phyloP scores from a whole-genome alignment of 2,888 invertebrate genomes.

The Eristalis tenax region DNA sequence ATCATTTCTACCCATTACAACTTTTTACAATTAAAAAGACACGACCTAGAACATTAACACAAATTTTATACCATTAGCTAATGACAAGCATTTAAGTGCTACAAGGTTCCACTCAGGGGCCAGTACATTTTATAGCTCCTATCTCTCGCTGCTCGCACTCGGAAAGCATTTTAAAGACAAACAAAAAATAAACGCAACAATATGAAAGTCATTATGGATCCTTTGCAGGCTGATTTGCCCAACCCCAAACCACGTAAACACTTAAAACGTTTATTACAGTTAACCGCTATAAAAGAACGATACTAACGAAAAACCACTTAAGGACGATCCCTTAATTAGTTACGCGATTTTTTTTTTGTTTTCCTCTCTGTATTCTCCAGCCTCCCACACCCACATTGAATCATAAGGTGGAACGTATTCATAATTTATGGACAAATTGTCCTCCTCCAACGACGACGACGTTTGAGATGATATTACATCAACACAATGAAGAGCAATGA shows the following conservation, averaged over 20 bases:
- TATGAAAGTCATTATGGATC: background rate
- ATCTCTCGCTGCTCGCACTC: background rate
- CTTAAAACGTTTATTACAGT: background rate
- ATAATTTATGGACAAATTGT: conserved; percentile 63
- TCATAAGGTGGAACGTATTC: conserved; percentile 43
- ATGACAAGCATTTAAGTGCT: background rate
- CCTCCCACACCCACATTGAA: background rate
- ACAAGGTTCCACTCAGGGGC: background rate
- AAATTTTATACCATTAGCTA: background rate
- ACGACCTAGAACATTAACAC: background rate
- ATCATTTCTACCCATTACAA: too few species aligned
- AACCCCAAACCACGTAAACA: conserved; percentile 12
- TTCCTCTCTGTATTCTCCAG: background rate
- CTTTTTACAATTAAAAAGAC: background rate
- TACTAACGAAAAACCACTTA: conserved; percentile 54
- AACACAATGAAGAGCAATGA: conserved; percentile 51
- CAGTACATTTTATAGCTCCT: background rate
- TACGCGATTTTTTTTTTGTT: conserved; percentile 33
- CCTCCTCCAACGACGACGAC: conserved; percentile 14
- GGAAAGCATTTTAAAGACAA: background rate
- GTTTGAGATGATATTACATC: conserved; percentile 22
- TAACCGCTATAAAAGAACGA: background rate
- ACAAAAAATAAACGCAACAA: background rate
- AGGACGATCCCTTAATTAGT: conserved; percentile 56
- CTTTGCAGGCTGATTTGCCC: background rate